Evolutionary conservation across 2,888 invertebrate genomes (phyloP).

Genomic region (Mesopsocus fuscifrons): DNA sequence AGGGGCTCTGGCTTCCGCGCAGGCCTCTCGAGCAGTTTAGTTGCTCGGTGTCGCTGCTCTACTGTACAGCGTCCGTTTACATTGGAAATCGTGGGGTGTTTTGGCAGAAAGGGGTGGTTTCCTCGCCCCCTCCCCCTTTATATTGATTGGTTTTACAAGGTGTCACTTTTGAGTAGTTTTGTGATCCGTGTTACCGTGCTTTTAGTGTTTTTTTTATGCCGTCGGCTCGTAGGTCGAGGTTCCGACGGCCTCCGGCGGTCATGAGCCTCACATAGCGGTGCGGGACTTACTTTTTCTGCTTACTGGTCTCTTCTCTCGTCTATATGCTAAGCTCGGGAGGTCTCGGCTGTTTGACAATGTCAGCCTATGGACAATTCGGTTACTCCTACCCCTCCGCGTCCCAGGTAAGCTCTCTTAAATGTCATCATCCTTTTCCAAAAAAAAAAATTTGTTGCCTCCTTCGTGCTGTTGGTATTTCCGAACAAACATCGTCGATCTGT

Average conservation of each 20-base stretch:
- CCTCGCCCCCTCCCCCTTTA: slow-evolving; percentile 3
- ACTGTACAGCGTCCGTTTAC: slow-evolving; percentile 7
- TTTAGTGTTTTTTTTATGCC: neutral
- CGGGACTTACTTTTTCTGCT: too few relatives aligned
- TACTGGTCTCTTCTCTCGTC: too few relatives aligned
- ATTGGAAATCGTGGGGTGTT: slow-evolving; percentile 7
- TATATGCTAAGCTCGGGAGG: neutral
- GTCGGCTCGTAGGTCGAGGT: too few relatives aligned
- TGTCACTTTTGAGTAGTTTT: slow-evolving; percentile 8
- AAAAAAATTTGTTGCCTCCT: too few relatives aligned
- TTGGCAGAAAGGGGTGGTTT: slow-evolving; percentile 9
- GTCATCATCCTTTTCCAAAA: too few relatives aligned
- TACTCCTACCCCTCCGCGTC: slow-evolving; percentile 82
- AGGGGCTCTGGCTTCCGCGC: slow-evolving; percentile 1
- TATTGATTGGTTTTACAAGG: slow-evolving; percentile 9
- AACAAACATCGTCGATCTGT: too few relatives aligned
- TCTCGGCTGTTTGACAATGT: slow-evolving; percentile 26
- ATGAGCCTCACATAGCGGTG: too few relatives aligned
- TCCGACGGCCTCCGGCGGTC: too few relatives aligned
- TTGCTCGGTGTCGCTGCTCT: slow-evolving; percentile 6
- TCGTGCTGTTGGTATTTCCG: too few relatives aligned
- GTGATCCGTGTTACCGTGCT: neutral
- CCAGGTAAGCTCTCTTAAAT: slow-evolving; percentile 71
- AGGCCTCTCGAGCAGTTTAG: neutral
- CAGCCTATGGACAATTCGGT: slow-evolving; percentile 84